Conservation (phyloP, 2,888 invertebrate species). For the Pandemis heparana region DNA sequence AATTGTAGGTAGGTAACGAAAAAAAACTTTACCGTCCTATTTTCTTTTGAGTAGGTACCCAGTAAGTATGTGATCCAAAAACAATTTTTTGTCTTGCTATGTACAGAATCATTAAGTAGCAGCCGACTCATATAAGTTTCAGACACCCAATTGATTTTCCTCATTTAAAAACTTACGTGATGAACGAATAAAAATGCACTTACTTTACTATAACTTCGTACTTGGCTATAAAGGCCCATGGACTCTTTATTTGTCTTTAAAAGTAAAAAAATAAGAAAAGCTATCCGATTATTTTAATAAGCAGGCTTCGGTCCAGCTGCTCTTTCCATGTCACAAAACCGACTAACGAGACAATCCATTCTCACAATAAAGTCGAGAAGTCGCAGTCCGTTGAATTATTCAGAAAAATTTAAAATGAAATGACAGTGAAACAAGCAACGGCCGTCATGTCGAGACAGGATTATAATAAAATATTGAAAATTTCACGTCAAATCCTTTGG, state of each 20-base stretch:
- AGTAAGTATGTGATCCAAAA: no score
- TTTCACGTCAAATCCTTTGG: conserved; percentile 50
- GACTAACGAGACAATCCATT: conserved; percentile 69
- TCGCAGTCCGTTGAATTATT: conserved; percentile 73
- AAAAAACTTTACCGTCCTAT: no score
- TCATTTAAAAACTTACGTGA: no score
- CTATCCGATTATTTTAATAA: not conserved
- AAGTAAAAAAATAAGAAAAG: not conserved
- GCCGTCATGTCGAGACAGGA: conserved; percentile 71
- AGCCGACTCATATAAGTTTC: no score
- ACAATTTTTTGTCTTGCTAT: no score
- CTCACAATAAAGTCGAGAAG: conserved; percentile 67
- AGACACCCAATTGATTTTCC: no score
- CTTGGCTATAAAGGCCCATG: no score
- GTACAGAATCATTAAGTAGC: no score
- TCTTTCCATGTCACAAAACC: conserved; percentile 50
- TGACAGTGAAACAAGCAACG: conserved; percentile 69
- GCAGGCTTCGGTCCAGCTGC: not conserved
- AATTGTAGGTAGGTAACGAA: no score
- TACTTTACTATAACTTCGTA: no score
- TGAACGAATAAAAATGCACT: no score
- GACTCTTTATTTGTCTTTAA: not conserved
- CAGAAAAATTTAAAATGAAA: conserved; percentile 75
- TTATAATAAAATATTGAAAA: conserved; percentile 76
- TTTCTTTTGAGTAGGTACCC: no score